These are phyloP conservation scores for Chirona hameri DNA, from an alignment of 2,888 invertebrate species.

Conservation along the genomic window DNA sequence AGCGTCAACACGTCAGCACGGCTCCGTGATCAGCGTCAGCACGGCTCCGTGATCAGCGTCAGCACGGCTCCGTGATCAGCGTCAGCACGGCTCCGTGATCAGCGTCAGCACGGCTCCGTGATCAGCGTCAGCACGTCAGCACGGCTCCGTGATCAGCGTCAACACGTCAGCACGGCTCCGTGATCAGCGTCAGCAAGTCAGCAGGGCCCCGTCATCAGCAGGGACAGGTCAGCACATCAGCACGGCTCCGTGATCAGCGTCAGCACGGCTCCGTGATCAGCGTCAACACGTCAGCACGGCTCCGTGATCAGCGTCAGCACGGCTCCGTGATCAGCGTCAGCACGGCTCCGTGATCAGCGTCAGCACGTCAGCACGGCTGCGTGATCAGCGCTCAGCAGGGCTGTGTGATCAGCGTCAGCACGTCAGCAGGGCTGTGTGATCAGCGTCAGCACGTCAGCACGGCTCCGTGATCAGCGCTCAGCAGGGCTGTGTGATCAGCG, in stretches of 20 bases:
- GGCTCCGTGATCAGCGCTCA: too few species aligned
- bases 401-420: background rate
- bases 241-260: background rate
- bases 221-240: too few species aligned
- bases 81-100: too few species aligned
- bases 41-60: too few species aligned
- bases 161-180: background rate
- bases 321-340: too few species aligned
- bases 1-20: background rate
- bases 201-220: background rate
- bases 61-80: background rate
- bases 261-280: too few species aligned
- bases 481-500: background rate
- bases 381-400: background rate
- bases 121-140: background rate
- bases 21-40: background rate
- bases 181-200: background rate
- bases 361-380: background rate
- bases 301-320: background rate
- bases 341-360: background rate
- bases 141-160: background rate
- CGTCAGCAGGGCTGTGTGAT: background rate
- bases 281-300: background rate
- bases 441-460: too few species aligned
- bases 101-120: background rate